A percentile compares a stretch with the other conserved stretches of the same genome.
Conservation (phyloP, 2,888 invertebrate species). For the Temnothorax ravouxi region DNA sequence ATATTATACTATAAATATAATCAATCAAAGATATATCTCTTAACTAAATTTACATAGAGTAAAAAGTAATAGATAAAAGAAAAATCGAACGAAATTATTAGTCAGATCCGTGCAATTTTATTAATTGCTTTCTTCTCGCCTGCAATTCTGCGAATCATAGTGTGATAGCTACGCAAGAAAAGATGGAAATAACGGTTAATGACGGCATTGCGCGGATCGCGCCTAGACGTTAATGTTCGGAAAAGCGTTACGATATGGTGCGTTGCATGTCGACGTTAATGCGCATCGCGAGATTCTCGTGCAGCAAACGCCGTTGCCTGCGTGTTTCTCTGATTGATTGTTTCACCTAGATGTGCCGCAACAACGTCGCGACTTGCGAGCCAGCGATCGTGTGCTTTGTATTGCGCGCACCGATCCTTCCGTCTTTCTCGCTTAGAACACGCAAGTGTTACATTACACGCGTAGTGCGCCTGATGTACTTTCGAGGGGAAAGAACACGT, state of each 20-base stretch:
- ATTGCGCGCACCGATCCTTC: constrained; percentile 15
- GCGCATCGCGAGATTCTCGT: constrained; percentile 19
- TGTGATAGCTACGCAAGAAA: neutral
- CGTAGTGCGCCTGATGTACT: neutral
- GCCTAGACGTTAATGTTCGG: constrained; percentile 29
- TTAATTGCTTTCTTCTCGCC: neutral
- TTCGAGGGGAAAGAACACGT: constrained; percentile 16
- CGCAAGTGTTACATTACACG: constrained; percentile 14
- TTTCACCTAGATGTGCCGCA: constrained; percentile 31
- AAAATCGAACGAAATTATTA: neutral
- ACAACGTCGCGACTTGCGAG: constrained; percentile 27
- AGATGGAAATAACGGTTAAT: neutral
- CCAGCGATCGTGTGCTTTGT: neutral
- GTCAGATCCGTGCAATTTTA: neutral
- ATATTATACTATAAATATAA: neutral
- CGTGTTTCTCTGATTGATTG: constrained; percentile 52
- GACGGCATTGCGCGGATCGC: neutral
- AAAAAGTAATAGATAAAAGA: neutral
- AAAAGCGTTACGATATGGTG: constrained; percentile 37
- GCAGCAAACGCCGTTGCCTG: neutral
- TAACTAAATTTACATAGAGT: neutral
- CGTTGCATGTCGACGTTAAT: constrained; percentile 12
- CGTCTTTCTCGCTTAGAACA: constrained; percentile 8
- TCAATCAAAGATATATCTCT: neutral
- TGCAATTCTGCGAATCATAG: neutral